Evolutionary conservation across 2,797 vertebrate genomes (phyloP), one percentile per base, ranked within the genome.

Genomic region (Tenualosa thibaudeaui): DNA sequence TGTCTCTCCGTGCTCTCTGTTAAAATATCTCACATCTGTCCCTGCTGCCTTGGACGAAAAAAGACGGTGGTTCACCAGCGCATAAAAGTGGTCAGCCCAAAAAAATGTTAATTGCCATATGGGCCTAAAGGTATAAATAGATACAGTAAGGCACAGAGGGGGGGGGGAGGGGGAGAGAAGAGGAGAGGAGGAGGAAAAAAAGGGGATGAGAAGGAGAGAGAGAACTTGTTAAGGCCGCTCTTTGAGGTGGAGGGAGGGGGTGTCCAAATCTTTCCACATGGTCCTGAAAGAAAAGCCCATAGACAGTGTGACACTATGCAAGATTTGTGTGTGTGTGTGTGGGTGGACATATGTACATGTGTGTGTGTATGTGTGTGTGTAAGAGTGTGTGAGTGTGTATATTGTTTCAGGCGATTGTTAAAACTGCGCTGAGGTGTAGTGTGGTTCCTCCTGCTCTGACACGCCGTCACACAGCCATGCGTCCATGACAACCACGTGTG

Each of bases 71-170:
- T 93, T 92, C 84, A 92, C 95, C 93, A 86, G 88, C 87, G 91
- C 92, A 93, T 94, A 94, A 95, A 94, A 94, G 94, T 92, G 94
- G 93, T 91, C 82, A 85, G 92, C 94, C 94, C 86, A 88, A 86
- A 88, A 75, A 93, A 93, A 95, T 95, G 91, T 93, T 95, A 94
- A 94, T 93, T 95, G 91, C 91, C 85, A 89, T 88, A 90, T 93
- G 91, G 93, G 89, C 83, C 92, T 89, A 31, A 91, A 15, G 88
- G 89, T 93, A 94, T 90, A 94, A 94, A 94, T 94, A 94, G 93
- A 86, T 88, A 51, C 88, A 84, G 90, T 93, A 75, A 40, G 31
- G 40, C 13, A 40, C 37, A 75, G 68, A 40, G 68, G 68, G 17
- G 31, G 19, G 65, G 31, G 62, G 12, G 62, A 31, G 62, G 31